Evolutionary conservation across 2,888 invertebrate genomes (phyloP), one percentile per base, ranked within the genome.

Genomic region (Lypha dubia): DNA sequence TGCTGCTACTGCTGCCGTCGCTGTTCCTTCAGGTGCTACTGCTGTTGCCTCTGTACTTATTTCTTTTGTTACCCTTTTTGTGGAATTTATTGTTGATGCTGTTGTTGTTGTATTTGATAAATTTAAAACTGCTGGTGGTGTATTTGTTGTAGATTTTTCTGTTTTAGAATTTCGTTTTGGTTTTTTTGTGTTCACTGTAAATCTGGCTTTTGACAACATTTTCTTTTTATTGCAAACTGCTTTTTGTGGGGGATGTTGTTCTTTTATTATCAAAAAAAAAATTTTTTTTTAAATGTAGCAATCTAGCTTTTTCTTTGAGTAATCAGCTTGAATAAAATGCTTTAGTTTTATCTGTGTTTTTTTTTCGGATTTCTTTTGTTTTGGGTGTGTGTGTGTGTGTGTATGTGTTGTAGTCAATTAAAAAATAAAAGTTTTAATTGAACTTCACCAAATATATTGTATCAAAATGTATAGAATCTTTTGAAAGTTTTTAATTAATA

Each of bases 151-250:
- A 20, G 67, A n/a, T 44, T 65, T 51, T 17, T 22, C 8, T 46
- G 41, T 51, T 73, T 77, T 79, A 75, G 79, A 65, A 70, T 32
- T 70, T 74, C 22, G 53, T 65, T 41, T 56, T 41, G 58, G 62
- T 22, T 60, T 65, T 46, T 32, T 65, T 65, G 41, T 46, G 11
- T 70, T 71, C 58, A 46, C 44, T 62, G 60, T 44, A 56, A 62
- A 67, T 71, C 46, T 76, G 65, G 65, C 60, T 68, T 84, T 80
- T 71, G 74, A 67, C 79, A 80, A 79, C 83, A 84, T 84, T 80
- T 76, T 84, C 67, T 74, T 75, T n/a, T 35, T 63, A 5, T 70
- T 70, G 46, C 0, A 60, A 38, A 32, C n/a, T 38, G 6, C n/a
- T 68, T 60, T 28, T 56, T 38, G 17, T 11, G 9, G 38, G 3